Evolutionary conservation across 2,797 vertebrate genomes (phyloP), one percentile per base, ranked within the genome.

Genomic region (Sebastes baramenuke): DNA sequence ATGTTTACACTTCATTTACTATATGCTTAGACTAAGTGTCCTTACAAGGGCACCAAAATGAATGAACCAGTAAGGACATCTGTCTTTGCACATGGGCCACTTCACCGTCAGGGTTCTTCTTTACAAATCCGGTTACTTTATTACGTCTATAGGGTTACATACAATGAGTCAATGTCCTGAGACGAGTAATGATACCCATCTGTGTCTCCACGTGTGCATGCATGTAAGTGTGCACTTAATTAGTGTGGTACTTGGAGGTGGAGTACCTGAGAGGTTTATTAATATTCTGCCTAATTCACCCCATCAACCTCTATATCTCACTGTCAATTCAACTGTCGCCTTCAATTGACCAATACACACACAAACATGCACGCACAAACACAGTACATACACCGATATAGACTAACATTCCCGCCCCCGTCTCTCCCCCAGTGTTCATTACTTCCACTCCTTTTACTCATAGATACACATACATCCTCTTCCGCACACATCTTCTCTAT

Each of bases 281-380:
- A 90, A 94, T 93, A 88, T 87, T 86, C 82, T 62, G 55, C 62
- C 67, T 89, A 84, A 87, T 89, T 92, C 79, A 80, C 65, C 72
- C 79, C 69, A 75, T 89, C 77, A 72, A 73, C 83, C 81, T 87
- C 56, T 80, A 86, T 82, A 87, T 88, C 87, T 82, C 62, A 56
- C 46, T 72, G 72, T 72, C 80, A 83, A 62, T 80, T 75, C 81
- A 82, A 85, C 79, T 85, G 86, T 79, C 80, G 64, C 80, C 81
- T 77, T 89, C 82, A 91, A 80, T 88, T 91, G 83, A 87, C 86
- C 82, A 59, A 61, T 70, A 34, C 62, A 77, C 8, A 58, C 25
- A 34, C 60, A 74, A 6, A 42, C 20, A n/a, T 16, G 8, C 56
- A 24, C n/a, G 24, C 20, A 46, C 49, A n/a, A 32, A 62, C 38